Conservation (phyloP, 2,797 vertebrate genomes). For the Halcyon smyrnensis region DNA sequence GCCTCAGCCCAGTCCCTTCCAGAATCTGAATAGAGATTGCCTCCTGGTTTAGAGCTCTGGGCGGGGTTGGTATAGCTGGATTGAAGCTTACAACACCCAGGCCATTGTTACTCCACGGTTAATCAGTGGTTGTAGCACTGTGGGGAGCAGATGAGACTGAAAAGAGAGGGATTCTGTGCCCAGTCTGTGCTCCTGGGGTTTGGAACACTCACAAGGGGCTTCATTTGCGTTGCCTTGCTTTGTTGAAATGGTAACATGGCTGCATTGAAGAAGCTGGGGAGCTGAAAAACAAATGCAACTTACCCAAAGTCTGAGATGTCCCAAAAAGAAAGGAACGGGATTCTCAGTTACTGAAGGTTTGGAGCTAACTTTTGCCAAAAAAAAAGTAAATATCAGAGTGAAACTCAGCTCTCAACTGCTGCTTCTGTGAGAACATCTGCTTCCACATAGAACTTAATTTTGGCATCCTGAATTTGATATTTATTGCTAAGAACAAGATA, state of each 20-base stretch:
- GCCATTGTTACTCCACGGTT: not conserved
- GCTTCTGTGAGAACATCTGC: not conserved
- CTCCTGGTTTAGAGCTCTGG: not conserved
- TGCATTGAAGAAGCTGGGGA: not conserved
- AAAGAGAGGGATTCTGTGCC: not conserved
- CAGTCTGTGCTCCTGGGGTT: accelerated
- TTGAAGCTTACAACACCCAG: not conserved
- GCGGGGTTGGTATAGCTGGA: not conserved
- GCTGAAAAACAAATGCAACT: not conserved
- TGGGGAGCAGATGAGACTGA: not conserved
- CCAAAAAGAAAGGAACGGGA: not conserved
- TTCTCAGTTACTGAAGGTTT: not conserved
- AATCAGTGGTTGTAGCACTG: not conserved
- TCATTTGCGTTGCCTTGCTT: not conserved
- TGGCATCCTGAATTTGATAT: not conserved
- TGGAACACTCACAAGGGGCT: not conserved
- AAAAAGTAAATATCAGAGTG: not conserved
- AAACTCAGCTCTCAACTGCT: not conserved
- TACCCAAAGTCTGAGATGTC: not conserved
- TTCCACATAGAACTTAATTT: not conserved
- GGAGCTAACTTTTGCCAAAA: not conserved
- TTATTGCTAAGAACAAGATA: not conserved
- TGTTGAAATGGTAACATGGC: not conserved
- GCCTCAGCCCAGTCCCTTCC: not conserved
- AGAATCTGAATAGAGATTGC: not conserved